Base-by-base conservation (phyloP, 23 tunicate genomes). In the Clavelina lepadiformis region DNA sequence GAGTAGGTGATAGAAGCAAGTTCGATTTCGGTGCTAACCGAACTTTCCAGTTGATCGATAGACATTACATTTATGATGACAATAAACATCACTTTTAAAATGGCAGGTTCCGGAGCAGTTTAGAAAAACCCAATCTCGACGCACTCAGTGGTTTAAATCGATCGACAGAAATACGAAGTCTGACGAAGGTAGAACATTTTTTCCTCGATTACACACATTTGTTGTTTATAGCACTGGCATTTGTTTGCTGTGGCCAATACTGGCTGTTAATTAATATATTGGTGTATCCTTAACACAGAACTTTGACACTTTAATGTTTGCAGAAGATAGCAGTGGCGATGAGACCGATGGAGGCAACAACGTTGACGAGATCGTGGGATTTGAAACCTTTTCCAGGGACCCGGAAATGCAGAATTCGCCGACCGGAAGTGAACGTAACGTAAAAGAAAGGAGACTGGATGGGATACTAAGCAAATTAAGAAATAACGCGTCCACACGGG, bases 21-120 rank as follows among this genome's bases (percentile, higher is more conserved):
- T n/a, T n/a, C n/a, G n/a, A n/a, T n/a, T n/a, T n/a, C n/a, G n/a
- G n/a, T n/a, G n/a, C n/a, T n/a, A n/a, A n/a, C n/a, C n/a, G n/a
- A n/a, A n/a, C n/a, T n/a, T n/a, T n/a, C n/a, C n/a, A n/a, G n/a
- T n/a, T n/a, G n/a, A n/a, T n/a, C n/a, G n/a, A n/a, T n/a, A n/a
- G n/a, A n/a, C n/a, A n/a, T n/a, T n/a, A n/a, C n/a, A n/a, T n/a
- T 41, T 41, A 41, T 8, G 13, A 41, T 41, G 49, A 8, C 49
- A 41, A 41, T 11, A 8, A 41, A 41, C 15, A 8, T 53, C 24
- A 18, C 6, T 25, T n/a, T 53, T n/a, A 13, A 8, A 5, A 35
- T 72, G n/a, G n/a, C 60, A 86, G 82, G 95, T 86, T 13, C 85
- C 95, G 3, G 95, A 86, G 56, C 95, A 86, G 22, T 72, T 72